Percentiles rank a stretch among this genome's conserved stretches.
Conservation (phyloP, 2,797 vertebrate species). For the Stomatorhinus walkeri region DNA sequence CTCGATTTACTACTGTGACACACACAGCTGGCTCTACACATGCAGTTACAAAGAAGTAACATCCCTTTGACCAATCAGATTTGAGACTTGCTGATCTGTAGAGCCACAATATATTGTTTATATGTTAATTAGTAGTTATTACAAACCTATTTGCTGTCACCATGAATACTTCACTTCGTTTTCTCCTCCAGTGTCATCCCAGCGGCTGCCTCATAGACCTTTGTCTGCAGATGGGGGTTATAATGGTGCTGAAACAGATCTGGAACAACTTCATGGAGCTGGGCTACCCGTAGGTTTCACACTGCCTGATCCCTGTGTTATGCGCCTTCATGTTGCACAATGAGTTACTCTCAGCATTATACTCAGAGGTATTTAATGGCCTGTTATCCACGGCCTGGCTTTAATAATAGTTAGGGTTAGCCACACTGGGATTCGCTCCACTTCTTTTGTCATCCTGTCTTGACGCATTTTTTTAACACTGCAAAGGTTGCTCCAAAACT, state of each 20-base stretch:
- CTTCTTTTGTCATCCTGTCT: background rate
- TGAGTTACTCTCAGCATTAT: background rate
- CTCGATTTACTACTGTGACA: background rate
- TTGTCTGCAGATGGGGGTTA: conserved; percentile 97
- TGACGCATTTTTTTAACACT: conserved; percentile 21
- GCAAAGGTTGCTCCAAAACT: conserved; percentile 88
- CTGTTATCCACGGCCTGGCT: background rate
- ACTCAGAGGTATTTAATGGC: background rate
- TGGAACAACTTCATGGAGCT: conserved; percentile 99
- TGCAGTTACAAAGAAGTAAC: background rate
- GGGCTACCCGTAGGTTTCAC: conserved; percentile 72
- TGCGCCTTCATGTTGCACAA: background rate
- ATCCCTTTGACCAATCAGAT: background rate
- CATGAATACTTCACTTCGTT: background rate
- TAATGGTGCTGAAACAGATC: conserved; percentile 99
- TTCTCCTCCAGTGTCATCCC: conserved; percentile 78
- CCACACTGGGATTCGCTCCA: background rate
- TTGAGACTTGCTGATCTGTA: background rate
- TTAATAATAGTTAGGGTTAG: background rate
- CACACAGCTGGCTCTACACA: background rate
- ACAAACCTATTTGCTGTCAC: background rate
- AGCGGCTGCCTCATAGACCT: conserved; percentile 98
- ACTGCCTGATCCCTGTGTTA: background rate
- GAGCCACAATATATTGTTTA: background rate
- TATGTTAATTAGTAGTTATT: background rate